Evolutionary conservation across 35 echinoderm and acorn worm species (phyloP).

Genomic region (Apostichopus japonicus): DNA sequence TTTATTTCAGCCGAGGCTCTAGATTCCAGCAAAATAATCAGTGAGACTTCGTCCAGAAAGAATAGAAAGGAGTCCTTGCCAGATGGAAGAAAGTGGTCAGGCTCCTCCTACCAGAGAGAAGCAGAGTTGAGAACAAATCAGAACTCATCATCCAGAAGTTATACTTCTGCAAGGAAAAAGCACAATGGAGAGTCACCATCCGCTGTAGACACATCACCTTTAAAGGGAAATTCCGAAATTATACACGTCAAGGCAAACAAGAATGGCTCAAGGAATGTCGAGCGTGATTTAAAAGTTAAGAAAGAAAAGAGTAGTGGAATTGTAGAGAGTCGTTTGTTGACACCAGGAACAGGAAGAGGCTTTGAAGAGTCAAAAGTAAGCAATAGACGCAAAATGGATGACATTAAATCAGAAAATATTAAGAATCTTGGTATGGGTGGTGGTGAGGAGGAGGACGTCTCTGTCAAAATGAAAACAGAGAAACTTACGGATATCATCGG

Average conservation of each 20-base stretch:
- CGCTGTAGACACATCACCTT: neutral
- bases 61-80: neutral
- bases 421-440: neutral
- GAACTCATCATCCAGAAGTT: neutral
- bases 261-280: neutral
- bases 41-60: neutral
- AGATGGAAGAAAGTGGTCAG: neutral
- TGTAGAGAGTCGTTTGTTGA: neutral
- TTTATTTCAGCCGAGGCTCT: conserved; percentile 5
- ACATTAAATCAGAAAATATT: neutral
- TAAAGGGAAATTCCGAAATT: neutral
- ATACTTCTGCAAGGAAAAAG: neutral
- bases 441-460: neutral
- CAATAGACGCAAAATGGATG: conserved; percentile 5
- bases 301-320: neutral
- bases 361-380: neutral
- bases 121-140: neutral
- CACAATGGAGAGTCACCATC: neutral
- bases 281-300: neutral
- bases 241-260: neutral
- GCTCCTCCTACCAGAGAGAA: neutral
- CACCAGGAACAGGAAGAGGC: neutral
- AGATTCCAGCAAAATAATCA: neutral
- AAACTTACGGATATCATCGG: neutral
- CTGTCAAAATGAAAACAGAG: neutral